These are phyloP conservation scores for Caretta caretta DNA, from an alignment of 2,113 vertebrate species.

Conservation along the genomic window DNA sequence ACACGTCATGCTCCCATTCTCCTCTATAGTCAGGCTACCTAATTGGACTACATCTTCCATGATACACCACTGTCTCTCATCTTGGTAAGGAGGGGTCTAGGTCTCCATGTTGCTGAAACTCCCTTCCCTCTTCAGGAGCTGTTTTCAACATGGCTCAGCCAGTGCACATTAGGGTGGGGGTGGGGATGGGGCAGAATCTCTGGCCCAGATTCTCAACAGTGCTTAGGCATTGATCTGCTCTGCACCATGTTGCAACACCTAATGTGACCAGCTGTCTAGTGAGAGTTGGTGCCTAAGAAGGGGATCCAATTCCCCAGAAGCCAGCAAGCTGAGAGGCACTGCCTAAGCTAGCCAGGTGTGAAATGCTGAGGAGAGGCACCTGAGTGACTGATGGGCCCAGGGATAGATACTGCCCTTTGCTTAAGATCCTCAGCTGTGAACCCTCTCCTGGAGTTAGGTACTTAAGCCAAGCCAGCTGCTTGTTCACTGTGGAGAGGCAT, in stretches of 20 bases:
- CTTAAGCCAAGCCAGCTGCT: not conserved
- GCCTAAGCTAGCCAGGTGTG: not conserved
- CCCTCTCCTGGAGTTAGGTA: not conserved
- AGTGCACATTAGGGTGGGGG: accelerated
- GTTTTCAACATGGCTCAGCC: not conserved
- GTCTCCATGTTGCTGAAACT: not conserved
- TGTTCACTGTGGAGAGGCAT: not conserved
- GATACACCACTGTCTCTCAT: not conserved
- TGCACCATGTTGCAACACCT: not conserved
- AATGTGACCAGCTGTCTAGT: not conserved
- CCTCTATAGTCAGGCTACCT: not conserved
- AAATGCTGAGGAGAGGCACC: not conserved
- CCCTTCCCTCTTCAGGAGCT: not conserved
- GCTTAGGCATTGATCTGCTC: not conserved
- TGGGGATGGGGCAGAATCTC: not conserved
- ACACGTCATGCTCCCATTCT: not conserved
- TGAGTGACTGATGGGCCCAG: not conserved
- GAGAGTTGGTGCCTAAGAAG: not conserved
- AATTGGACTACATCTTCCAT: not conserved
- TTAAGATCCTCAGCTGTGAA: not conserved
- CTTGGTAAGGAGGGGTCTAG: not conserved
- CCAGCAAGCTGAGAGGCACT: not conserved
- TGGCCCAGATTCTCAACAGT: not conserved
- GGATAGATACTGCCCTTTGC: not conserved
- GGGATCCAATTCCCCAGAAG: not conserved